phyloP scores from a whole-genome alignment of 2,797 vertebrate species.

The Molothrus ater region DNA sequence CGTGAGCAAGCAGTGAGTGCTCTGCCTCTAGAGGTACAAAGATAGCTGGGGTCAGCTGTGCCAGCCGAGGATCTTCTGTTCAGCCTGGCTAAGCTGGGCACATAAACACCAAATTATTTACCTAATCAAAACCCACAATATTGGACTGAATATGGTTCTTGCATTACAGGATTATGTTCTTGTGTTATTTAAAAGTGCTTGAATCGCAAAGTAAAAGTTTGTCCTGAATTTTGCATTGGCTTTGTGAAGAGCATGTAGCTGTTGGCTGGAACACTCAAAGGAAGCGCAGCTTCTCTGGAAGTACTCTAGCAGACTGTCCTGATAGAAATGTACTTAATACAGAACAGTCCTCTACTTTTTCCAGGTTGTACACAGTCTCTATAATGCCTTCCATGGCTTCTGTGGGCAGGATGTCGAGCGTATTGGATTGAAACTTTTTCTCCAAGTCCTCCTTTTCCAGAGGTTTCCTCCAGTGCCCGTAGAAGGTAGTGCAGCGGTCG shows the following conservation, averaged over 20 bases:
- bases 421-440: slow-evolving; percentile 85
- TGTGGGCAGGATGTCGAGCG: slow-evolving; percentile 67
- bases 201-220: background rate
- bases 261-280: background rate
- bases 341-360: slow-evolving; percentile 79
- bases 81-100: background rate
- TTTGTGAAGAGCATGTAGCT: background rate
- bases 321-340: slow-evolving; percentile 78
- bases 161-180: background rate
- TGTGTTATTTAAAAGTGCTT: background rate
- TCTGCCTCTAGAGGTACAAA: background rate
- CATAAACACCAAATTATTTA: background rate
- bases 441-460: slow-evolving; percentile 83
- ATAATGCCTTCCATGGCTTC: slow-evolving; percentile 81
- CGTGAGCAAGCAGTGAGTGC: accelerated
- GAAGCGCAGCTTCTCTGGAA: background rate
- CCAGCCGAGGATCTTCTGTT: background rate
- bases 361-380: slow-evolving; percentile 78
- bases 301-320: slow-evolving; percentile 12
- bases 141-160: background rate
- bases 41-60: background rate
- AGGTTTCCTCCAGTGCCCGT: slow-evolving; percentile 94
- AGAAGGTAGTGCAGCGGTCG: slow-evolving; percentile 84
- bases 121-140: background rate
- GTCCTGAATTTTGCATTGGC: background rate